Evolutionary conservation across 2,888 invertebrate genomes (phyloP), one percentile per base, ranked within the genome.

Genomic region (Calameuta filiformis): DNA sequence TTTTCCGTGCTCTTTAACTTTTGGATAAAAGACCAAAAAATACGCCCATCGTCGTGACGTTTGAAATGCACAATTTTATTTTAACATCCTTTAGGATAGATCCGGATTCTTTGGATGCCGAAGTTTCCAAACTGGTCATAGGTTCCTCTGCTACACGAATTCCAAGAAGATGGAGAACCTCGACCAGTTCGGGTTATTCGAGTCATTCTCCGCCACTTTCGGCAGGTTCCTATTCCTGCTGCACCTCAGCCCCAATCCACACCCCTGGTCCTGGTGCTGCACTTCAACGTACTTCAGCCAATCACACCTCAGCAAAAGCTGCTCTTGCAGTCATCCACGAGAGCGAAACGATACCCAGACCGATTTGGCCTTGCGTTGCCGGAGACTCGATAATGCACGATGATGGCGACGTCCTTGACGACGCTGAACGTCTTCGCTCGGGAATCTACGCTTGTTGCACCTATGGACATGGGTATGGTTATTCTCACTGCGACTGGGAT

Each of bases 131-230:
- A 73, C 85, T 89, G 31, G 71, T 71, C 71, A 84, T 85, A 73
- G 81, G 80, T 76, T 83, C 81, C 35, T 82, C 81, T 11, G 79
- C 82, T 15, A 77, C 82, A 73, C 31, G 82, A 77, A 85, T 85
- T 79, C 82, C 83, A 69, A 87, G 83, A 84, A 86, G 86, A 85
- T 90, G 87, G 83, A 85, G 86, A 80, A 88, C 83, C n/a, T 89
- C 89, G 73, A 88, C 87, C 81, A 89, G 89, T 84, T 89, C 89
- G 71, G 89, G 90, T 79, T 89, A 89, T 75, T 89, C 88, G 81
- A 89, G 88, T 78, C 87, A 89, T 78, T 89, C 90, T 69, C 87
- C 88, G 12, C 88, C 88, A 35, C 80, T 89, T 69, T 89, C 88
- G 68, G 86, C 85, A 68, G 84, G 85, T 35, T 87, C 87, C 40